Evolutionary conservation across 1,140 invertebrate genomes (phyloP), one percentile per base, ranked within the genome.

Genomic region (Ceratina japonica): DNA sequence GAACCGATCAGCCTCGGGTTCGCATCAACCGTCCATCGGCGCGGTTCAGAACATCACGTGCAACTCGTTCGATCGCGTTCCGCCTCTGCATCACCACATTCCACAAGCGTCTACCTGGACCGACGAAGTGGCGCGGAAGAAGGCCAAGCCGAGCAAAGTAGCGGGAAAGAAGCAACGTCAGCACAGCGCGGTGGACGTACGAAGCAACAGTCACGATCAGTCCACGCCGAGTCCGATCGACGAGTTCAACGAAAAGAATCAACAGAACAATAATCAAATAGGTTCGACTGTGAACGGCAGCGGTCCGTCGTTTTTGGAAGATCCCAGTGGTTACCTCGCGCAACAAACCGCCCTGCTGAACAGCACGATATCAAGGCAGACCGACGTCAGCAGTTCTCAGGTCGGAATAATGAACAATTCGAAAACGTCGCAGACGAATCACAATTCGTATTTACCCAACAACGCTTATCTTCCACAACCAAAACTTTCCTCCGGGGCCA

Each of bases 251-350:
- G 91, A 93, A 7, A 92, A 92, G 37, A 86, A 79, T 61, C 89
- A 90, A 49, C 88, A 86, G 58, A 89, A 86, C 58, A 91, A 83
- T 56, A 90, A 65, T 83, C 89, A 87, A 86, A 89, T 88, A 70
- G 89, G 88, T 18, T 88, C 88, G 4, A 90, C 84, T 0, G 87
- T 88, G 7, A 91, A 79, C 74, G 90, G 89, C 83, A 91, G 90
- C n/a, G 93, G 93, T 77, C 95, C 95, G 1, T 96, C 95, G 54
- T 98, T 98, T 87, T 95, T 98, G 93, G 97, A 98, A 83, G 97
- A 98, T 91, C 97, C 97, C 0, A 97, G 95, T 88, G 97, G 96
- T 5, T 98, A 97, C 92, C 91, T 98, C 72, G 96, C 96, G 7
- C 97, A 97, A 87, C 97, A 97, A 88, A 97, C 97, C 1, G 96